Conservation (phyloP, 2,797 vertebrate genomes). For the Galagoides demidoff region DNA sequence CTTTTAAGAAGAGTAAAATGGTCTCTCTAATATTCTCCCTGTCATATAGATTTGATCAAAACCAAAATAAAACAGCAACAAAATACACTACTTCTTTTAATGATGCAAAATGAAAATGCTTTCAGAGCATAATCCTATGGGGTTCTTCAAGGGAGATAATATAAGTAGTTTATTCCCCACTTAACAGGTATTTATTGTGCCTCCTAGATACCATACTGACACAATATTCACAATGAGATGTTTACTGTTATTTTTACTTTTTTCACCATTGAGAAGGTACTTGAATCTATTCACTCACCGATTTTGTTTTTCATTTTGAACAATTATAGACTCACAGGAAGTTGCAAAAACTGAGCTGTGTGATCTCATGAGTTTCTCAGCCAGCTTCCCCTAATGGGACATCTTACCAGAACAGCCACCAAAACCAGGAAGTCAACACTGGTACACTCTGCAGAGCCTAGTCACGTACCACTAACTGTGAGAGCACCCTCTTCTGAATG, state of each 20-base stretch:
- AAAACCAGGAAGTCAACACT: background rate
- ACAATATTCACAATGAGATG: background rate
- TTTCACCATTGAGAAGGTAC: background rate
- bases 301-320: background rate
- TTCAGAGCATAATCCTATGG: background rate
- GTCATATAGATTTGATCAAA: background rate
- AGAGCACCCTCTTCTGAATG: background rate
- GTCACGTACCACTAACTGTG: background rate
- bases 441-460: background rate
- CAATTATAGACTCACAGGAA: background rate
- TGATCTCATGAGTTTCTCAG: background rate
- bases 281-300: background rate
- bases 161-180: background rate
- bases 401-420: background rate
- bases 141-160: background rate
- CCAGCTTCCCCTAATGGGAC: background rate
- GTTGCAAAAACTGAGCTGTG: background rate
- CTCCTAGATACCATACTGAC: background rate
- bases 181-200: background rate
- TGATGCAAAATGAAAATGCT: slow-evolving; percentile 3
- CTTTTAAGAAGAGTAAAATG: background rate
- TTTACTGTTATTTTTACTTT: background rate
- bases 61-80: background rate
- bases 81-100: background rate
- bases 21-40: background rate